Evolutionary conservation across 2,113 vertebrate genomes (phyloP).

Genomic region (Hypocryptadius cinnamomeus): DNA sequence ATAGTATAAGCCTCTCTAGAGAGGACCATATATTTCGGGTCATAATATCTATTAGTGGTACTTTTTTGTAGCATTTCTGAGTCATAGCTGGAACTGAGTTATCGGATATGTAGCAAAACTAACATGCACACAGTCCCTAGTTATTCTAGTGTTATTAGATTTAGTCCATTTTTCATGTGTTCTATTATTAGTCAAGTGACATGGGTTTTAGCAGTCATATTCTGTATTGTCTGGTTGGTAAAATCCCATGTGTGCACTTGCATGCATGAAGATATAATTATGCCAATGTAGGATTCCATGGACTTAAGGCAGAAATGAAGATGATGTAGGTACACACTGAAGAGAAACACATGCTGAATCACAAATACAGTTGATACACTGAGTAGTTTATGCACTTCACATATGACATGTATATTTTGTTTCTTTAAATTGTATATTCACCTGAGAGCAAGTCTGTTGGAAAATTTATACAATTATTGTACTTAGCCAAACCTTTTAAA

Average conservation of each 20-base stretch:
- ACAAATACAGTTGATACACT: not conserved
- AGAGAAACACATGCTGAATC: not conserved
- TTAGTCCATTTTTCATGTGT: not conserved
- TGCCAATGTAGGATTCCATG: not conserved
- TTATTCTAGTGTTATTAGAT: not conserved
- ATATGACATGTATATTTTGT: not conserved
- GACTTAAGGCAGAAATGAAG: not conserved
- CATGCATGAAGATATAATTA: not conserved
- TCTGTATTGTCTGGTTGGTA: not conserved
- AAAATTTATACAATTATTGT: not conserved
- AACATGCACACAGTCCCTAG: not conserved
- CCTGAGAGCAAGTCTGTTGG: not conserved
- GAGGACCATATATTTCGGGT: not conserved
- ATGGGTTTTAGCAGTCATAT: not conserved
- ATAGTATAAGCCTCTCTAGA: not conserved
- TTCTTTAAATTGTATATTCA: not conserved
- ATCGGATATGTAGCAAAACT: not conserved
- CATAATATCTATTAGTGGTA: not conserved
- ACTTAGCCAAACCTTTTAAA: not conserved
- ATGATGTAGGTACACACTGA: not conserved
- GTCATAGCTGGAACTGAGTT: not conserved
- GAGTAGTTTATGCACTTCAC: not conserved
- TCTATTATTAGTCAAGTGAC: not conserved
- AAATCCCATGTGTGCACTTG: not conserved
- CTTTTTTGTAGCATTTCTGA: not conserved